Evolutionary conservation across 2,113 vertebrate genomes (phyloP).

Genomic region (Cephalopterus ornatus): DNA sequence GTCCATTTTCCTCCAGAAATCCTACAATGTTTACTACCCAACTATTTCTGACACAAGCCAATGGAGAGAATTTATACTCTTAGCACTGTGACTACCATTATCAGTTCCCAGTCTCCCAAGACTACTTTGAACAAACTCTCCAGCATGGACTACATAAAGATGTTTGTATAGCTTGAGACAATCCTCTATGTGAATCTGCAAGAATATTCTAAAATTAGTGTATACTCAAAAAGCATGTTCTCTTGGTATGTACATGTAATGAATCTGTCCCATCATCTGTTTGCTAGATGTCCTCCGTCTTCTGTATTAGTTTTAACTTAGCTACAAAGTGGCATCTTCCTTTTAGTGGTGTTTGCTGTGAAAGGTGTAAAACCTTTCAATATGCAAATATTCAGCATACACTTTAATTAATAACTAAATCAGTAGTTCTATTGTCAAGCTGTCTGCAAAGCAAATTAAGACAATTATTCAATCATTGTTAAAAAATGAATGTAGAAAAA

Average conservation of each 20-base stretch:
- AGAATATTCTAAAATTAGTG: neutral
- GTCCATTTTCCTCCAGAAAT: too few species aligned
- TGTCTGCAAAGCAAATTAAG: neutral
- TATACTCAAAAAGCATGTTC: neutral
- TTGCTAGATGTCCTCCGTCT: neutral
- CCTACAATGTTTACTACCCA: too few species aligned
- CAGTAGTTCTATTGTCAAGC: neutral
- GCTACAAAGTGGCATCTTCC: neutral
- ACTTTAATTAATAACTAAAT: neutral
- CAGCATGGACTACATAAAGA: neutral
- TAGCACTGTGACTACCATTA: neutral
- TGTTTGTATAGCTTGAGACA: neutral
- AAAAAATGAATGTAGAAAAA: neutral
- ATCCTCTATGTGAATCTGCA: neutral
- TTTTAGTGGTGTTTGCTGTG: neutral
- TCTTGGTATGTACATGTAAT: neutral
- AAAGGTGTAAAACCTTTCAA: neutral
- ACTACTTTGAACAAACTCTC: neutral
- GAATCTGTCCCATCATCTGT: neutral
- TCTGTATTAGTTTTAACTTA: neutral
- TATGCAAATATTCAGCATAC: neutral
- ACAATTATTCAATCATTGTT: neutral
- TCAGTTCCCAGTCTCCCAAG: neutral
- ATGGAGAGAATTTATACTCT: neutral
- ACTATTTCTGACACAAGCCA: neutral